phyloP scores from a whole-genome alignment of 2,113 vertebrate species.

The Psettodes erumei region DNA sequence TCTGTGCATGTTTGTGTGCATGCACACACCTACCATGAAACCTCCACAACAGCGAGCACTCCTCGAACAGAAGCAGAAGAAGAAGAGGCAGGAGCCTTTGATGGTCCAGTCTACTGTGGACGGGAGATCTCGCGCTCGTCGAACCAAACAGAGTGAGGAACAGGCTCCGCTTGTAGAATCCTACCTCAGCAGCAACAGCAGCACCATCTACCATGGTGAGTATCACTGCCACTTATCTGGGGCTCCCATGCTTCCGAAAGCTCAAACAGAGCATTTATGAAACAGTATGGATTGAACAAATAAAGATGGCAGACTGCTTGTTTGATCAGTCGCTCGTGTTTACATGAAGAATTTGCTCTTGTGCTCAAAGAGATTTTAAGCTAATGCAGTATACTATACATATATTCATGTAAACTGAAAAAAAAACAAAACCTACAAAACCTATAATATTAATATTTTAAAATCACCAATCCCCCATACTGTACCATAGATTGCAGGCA shows the following conservation, averaged over 20 bases:
- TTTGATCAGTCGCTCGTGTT: slow-evolving; percentile 16
- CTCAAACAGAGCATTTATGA: slow-evolving; percentile 18
- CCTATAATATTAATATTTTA: neutral
- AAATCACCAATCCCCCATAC: neutral
- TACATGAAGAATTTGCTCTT: slow-evolving; percentile 18
- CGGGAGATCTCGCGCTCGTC: slow-evolving; percentile 88
- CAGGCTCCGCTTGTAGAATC: slow-evolving; percentile 97
- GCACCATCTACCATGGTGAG: slow-evolving; percentile 94
- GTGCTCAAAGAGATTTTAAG: neutral
- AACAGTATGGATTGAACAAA: slow-evolving; percentile 29
- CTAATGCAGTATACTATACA: neutral
- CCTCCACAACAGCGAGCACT: slow-evolving; percentile 86
- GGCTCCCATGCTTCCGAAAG: slow-evolving; percentile 4
- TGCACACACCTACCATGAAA: slow-evolving; percentile 28
- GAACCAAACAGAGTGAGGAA: slow-evolving; percentile 93
- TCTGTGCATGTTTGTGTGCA: neutral
- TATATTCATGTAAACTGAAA: too few relatives aligned
- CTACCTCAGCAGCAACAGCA: slow-evolving; percentile 96
- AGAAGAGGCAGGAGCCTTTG: slow-evolving; percentile 97
- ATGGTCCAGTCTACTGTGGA: slow-evolving; percentile 99
- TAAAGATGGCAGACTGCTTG: slow-evolving; percentile 1
- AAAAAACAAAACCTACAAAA: neutral
- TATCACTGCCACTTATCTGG: neutral
- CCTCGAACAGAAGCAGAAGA: slow-evolving; percentile 97
- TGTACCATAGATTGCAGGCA: slow-evolving; percentile 1